phyloP scores from a whole-genome alignment of 2,797 vertebrate genomes.

The Schizopygopsis malacanthus region DNA sequence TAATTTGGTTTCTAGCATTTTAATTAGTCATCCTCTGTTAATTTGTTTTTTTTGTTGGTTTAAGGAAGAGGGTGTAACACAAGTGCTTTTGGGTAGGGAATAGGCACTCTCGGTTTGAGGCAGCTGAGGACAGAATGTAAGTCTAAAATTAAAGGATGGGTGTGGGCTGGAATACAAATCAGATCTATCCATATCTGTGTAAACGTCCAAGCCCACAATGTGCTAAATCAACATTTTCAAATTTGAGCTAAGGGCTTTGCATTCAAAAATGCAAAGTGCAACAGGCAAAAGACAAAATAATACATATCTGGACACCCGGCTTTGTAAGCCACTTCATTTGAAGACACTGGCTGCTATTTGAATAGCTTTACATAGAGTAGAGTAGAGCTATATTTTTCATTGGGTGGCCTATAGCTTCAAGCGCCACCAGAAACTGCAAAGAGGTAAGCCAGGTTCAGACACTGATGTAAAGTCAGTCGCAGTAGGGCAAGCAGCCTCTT shows the following conservation, averaged over 20 bases:
- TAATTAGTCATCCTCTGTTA: conserved; percentile 70
- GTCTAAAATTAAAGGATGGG: conserved; percentile 69
- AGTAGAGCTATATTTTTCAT: conserved; percentile 48
- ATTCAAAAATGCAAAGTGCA: conserved; percentile 56
- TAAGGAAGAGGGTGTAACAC: conserved; percentile 63
- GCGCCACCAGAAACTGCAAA: background rate
- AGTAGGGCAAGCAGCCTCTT: conserved; percentile 35
- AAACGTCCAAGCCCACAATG: conserved; percentile 44
- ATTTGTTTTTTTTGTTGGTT: conserved; percentile 69
- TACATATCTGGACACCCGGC: conserved; percentile 46
- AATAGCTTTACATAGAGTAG: conserved; percentile 57
- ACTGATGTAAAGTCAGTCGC: conserved; percentile 37
- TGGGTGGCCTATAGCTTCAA: conserved; percentile 37
- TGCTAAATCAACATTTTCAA: conserved; percentile 52
- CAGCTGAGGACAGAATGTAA: conserved; percentile 62
- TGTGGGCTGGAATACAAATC: conserved; percentile 72
- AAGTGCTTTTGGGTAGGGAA: conserved; percentile 68
- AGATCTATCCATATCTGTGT: conserved; percentile 39
- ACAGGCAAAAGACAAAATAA: conserved; percentile 49
- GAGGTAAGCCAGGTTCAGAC: conserved; percentile 12
- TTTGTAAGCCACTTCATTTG: conserved; percentile 54
- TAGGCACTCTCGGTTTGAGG: conserved; percentile 65
- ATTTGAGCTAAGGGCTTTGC: conserved; percentile 45
- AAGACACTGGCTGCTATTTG: conserved; percentile 47
- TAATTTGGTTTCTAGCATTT: conserved; percentile 57